A percentile compares a stretch with the other conserved stretches of the same genome.
Conservation (phyloP, 1,140 invertebrate species). For the Lutraria rhynchaena region DNA sequence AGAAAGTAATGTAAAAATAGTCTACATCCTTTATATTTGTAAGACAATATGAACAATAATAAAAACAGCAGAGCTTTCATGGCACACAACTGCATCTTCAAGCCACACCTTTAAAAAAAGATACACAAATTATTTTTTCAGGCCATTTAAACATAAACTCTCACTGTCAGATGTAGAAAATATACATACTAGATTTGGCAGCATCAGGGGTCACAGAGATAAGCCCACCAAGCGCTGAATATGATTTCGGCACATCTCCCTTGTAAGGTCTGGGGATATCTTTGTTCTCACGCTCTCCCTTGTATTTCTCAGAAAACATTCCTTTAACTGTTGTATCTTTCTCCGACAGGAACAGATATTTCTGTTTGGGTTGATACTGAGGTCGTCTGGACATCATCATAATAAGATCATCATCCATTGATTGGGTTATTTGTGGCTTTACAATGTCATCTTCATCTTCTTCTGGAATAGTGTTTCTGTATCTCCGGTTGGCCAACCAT, state of each 20-base stretch:
- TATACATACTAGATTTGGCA: conserved; percentile 30
- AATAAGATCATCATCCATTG: conserved; percentile 29
- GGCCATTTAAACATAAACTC: too few species aligned
- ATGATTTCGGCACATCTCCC: conserved; percentile 28
- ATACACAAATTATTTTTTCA: too few species aligned
- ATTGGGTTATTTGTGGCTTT: conserved; percentile 40
- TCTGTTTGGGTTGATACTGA: conserved; percentile 41
- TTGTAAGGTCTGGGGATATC: conserved; percentile 45
- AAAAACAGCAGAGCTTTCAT: too few species aligned
- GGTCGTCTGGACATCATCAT: background rate
- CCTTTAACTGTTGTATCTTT: conserved; percentile 57
- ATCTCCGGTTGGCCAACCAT: background rate
- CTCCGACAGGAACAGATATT: conserved; percentile 57
- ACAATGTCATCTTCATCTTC: background rate
- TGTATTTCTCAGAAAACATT: conserved; percentile 56
- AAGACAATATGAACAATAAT: too few species aligned
- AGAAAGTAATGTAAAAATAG: too few species aligned
- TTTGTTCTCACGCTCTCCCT: conserved; percentile 52
- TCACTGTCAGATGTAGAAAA: too few species aligned
- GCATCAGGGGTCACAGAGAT: conserved; percentile 33
- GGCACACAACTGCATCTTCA: too few species aligned
- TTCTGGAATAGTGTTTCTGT: conserved; percentile 20
- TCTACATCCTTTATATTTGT: too few species aligned
- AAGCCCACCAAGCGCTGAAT: conserved; percentile 43
- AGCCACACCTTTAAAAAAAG: too few species aligned